phyloP scores from a whole-genome alignment of 2,888 invertebrate genomes.

The Andrena camellia region DNA sequence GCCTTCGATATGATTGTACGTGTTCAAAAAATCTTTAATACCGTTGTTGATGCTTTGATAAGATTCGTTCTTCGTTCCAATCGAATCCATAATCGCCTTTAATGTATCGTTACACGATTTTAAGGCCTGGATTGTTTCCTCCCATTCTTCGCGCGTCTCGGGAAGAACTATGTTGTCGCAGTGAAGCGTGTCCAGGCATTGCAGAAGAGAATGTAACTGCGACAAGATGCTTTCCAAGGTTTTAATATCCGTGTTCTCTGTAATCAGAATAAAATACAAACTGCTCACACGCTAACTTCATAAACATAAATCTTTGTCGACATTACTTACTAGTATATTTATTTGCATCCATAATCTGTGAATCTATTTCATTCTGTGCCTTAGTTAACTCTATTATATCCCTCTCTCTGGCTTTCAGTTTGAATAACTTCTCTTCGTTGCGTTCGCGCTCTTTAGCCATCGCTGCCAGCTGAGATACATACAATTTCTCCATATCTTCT shows the following conservation, averaged over 20 bases:
- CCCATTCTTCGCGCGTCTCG: constrained; percentile 58
- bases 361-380: constrained; percentile 68
- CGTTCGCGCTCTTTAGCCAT: constrained; percentile 66
- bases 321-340: constrained; percentile 58
- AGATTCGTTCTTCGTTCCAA: constrained; percentile 58
- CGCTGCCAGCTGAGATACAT: constrained; percentile 62
- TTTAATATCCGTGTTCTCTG: constrained; percentile 58
- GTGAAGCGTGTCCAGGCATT: constrained; percentile 67
- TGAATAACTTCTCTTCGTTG: constrained; percentile 61
- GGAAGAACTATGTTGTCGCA: constrained; percentile 74
- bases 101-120: constrained; percentile 57
- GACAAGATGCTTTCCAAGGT: constrained; percentile 54
- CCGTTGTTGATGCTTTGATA: constrained; percentile 53
- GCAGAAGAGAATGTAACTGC: constrained; percentile 61
- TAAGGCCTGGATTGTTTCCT: constrained; percentile 51
- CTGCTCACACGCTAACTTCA: background rate
- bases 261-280: constrained; percentile 32
- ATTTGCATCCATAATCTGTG: constrained; percentile 50
- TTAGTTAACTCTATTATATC: constrained; percentile 63
- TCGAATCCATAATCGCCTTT: constrained; percentile 55
- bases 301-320: background rate
- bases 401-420: constrained; percentile 64
- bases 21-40: constrained; percentile 64
- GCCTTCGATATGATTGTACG: constrained; percentile 17
- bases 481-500: constrained; percentile 55